Evolutionary conservation across 64 coral and sea anemone species (phyloP), one percentile per base, ranked within the genome.

Genomic region (Anthopleura sola): DNA sequence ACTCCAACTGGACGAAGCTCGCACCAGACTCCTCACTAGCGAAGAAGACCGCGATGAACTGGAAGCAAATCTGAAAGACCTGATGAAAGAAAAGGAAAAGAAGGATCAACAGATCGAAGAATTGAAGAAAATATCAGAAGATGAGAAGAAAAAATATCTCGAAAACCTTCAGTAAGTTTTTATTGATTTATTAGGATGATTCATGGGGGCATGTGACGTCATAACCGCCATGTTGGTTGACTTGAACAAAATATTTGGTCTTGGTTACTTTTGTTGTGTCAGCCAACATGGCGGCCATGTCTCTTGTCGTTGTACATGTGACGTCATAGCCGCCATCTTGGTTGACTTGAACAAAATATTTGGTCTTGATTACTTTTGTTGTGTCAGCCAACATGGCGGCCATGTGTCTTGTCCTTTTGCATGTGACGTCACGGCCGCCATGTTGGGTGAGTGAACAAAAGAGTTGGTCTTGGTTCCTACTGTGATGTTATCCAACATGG

Each of bases 81-180:
- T 90, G 50, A 37, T 77, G 44, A 77, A 84, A 31, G 81, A 90
- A 55, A 90, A 90, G 48, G 21, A 55, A 40, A 31, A 90, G 31
- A 90, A 90, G 37, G 88, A 90, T 50, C 77, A 90, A 34, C 68
- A 84, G 58, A 90, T 90, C 36, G 38, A 12, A 48, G 88, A 90
- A 60, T 31, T 90, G 49, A 84, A 90, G 55, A 55, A 39, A 71
- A 83, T 77, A 51, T 77, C 83, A 39, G 88, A 90, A 37, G 88
- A 90, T 19, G 88, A 90, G 62, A 84, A 85, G 53, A 82, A 90
- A 20, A 78, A 83, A 8, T 90, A 84, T 84, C 23, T 84, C 0
- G 81, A 84, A 78, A 90, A 90, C 44, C 88, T 90, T 15, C 84
- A 83, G 88, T 90, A 85, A 84, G 88, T 66, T 24, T 75, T 53